A percentile compares a stretch with the other conserved stretches of the same genome.
phyloP scores from a whole-genome alignment of 2,113 vertebrate species.

The Rissa tridactyla region DNA sequence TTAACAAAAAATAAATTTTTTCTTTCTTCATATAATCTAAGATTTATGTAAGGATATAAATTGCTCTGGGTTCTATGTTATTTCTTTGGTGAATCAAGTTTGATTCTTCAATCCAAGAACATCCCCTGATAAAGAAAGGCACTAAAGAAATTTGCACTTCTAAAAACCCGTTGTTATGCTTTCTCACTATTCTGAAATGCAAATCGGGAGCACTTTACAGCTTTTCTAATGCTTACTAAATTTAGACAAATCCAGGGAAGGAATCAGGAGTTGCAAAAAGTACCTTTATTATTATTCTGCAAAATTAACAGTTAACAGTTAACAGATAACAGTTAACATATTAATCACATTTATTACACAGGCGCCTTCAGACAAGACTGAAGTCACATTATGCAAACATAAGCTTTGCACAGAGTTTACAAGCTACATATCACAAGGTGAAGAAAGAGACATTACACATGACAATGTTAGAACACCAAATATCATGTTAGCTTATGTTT shows the following conservation, averaged over 20 bases:
- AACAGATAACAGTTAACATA: background rate
- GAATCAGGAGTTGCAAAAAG: background rate
- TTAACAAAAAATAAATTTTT: background rate
- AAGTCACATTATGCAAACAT: background rate
- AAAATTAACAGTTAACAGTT: background rate
- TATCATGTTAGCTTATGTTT: background rate
- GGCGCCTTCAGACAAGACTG: background rate
- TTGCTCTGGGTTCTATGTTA: background rate
- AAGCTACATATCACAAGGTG: background rate
- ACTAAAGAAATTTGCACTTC: conserved; percentile 19
- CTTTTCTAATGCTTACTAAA: conserved; percentile 13
- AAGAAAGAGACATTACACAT: background rate
- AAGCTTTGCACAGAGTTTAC: background rate
- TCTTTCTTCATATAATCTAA: background rate
- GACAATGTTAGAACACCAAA: background rate
- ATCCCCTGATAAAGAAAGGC: background rate
- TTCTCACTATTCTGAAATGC: conserved; percentile 18
- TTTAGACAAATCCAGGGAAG: background rate
- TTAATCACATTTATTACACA: background rate
- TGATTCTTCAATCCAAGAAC: background rate
- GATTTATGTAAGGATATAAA: background rate
- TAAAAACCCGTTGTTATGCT: background rate
- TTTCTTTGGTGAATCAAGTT: background rate
- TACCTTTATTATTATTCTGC: background rate
- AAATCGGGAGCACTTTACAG: background rate